Conservation (phyloP, 2,888 invertebrate genomes). For the Volucella inflata region DNA sequence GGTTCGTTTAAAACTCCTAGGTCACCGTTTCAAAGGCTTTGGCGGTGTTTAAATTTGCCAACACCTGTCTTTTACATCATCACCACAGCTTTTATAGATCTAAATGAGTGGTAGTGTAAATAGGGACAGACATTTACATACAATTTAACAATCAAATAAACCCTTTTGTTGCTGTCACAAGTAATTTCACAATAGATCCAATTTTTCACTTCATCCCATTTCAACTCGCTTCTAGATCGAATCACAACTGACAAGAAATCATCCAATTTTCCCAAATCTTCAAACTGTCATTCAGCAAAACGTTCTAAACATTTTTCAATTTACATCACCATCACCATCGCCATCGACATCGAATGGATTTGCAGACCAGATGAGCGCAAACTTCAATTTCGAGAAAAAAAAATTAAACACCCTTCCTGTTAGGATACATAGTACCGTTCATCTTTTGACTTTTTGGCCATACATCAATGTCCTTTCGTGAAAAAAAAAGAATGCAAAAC, state of each 20-base stretch:
- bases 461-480: constrained; percentile 61
- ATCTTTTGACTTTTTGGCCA: constrained; percentile 60
- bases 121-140: no score
- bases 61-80: no score
- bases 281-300: constrained; percentile 1
- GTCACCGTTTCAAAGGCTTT: no score
- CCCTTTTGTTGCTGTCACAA: no score
- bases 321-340: constrained; percentile 22
- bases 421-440: constrained; percentile 13
- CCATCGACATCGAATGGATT: no score
- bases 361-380: constrained; percentile 35
- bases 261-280: constrained; percentile 7
- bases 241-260: constrained; percentile 4
- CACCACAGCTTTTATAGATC: no score
- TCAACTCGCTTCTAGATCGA: not conserved
- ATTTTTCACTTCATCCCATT: not conserved
- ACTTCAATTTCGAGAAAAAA: constrained; percentile 33
- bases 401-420: constrained; percentile 1
- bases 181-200: no score
- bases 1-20: no score
- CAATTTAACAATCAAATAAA: not conserved
- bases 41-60: no score
- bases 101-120: no score
- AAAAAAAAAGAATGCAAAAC: constrained; percentile 55
- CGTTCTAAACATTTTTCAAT: constrained; percentile 30